phyloP scores from a whole-genome alignment of 2,113 vertebrate genomes.

The Crotalus tigris region DNA sequence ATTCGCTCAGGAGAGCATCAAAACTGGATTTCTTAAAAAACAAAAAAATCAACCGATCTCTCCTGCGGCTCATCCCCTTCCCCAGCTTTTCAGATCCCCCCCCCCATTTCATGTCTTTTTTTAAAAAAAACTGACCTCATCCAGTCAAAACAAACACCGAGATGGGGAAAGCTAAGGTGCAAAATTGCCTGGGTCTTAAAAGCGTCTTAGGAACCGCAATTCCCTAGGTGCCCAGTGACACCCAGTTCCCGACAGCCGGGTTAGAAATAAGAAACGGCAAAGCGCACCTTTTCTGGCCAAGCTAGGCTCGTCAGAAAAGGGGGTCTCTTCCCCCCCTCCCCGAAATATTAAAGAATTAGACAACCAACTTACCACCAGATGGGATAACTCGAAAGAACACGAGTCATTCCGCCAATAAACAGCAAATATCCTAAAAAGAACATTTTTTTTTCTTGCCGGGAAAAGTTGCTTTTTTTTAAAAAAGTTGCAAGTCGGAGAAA shows the following conservation, averaged over 20 bases:
- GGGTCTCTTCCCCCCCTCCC: too few species aligned
- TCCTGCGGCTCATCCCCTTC: not conserved
- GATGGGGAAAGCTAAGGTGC: slow-evolving; percentile 61
- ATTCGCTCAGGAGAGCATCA: slow-evolving; percentile 69
- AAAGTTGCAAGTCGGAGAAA: not conserved
- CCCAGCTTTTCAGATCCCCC: slow-evolving; percentile 42
- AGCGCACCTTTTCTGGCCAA: slow-evolving; percentile 37
- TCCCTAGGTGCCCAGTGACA: slow-evolving; percentile 18
- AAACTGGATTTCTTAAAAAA: slow-evolving; percentile 28
- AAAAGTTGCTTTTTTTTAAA: not conserved
- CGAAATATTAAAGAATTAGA: slow-evolving; percentile 8
- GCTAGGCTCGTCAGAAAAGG: slow-evolving; percentile 5
- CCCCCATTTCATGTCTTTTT: not conserved
- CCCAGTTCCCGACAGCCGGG: not conserved
- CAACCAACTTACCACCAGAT: slow-evolving; percentile 89
- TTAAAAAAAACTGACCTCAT: slow-evolving; percentile 31
- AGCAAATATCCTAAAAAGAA: slow-evolving; percentile 85
- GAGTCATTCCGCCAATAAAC: slow-evolving; percentile 80
- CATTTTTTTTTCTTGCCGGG: slow-evolving; percentile 74
- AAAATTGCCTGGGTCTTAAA: slow-evolving; percentile 54
- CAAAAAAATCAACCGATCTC: slow-evolving; percentile 44
- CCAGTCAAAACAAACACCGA: slow-evolving; percentile 62
- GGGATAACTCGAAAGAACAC: slow-evolving; percentile 85
- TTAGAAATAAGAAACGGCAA: slow-evolving; percentile 33
- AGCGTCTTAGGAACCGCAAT: slow-evolving; percentile 56